A percentile compares a stretch with the other conserved stretches of the same genome.
Conservation (phyloP, 1,140 invertebrate genomes). For the Mylabris phalerata region DNA sequence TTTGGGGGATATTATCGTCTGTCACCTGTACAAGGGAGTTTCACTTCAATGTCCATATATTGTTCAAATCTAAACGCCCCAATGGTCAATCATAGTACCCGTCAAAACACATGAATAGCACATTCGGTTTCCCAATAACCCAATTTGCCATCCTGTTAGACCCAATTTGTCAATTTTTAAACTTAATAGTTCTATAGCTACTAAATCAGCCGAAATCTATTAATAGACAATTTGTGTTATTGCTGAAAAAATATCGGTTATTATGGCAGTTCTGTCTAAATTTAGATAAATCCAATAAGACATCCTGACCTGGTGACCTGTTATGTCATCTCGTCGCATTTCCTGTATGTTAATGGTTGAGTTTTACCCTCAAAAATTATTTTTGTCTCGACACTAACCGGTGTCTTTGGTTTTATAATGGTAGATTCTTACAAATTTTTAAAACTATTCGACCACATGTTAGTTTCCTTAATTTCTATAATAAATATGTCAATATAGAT, state of each 20-base stretch:
- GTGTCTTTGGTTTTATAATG: background rate
- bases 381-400: conserved; percentile 5
- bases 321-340: conserved; percentile 4
- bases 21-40: conserved; percentile 8
- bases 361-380: conserved; percentile 4
- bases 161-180: conserved; percentile 3
- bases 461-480: background rate
- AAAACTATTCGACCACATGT: conserved; percentile 8
- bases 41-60: conserved; percentile 6
- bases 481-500: no score
- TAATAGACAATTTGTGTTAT: no score
- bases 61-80: conserved; percentile 7
- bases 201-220: no score
- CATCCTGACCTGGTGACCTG: conserved; percentile 11
- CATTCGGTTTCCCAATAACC: conserved; percentile 6
- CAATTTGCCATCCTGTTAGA: conserved; percentile 11
- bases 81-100: conserved; percentile 11
- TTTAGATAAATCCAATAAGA: background rate
- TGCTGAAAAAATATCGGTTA: no score
- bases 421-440: background rate
- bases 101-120: conserved; percentile 11
- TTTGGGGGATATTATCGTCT: background rate
- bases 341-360: background rate
- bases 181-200: no score
- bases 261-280: no score